Evolutionary conservation across 2,797 vertebrate species (phyloP).

Genomic region (Sciurus carolinensis): DNA sequence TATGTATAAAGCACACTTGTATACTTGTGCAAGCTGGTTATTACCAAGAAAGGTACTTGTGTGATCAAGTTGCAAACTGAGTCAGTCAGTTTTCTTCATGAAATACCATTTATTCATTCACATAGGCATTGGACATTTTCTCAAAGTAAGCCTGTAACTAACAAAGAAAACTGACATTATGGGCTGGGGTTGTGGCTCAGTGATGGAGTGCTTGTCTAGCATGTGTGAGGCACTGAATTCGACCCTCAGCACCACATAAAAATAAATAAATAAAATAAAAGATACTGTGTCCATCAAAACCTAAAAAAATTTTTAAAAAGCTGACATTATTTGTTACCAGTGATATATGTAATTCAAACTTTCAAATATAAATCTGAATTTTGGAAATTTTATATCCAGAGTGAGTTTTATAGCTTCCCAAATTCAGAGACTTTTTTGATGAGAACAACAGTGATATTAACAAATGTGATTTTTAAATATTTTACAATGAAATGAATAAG

Average conservation of each 20-base stretch:
- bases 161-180: neutral
- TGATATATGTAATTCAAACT: neutral
- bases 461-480: neutral
- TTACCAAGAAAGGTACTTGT: neutral
- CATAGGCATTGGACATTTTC: slow-evolving; percentile 26
- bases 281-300: too few relatives aligned
- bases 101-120: slow-evolving; percentile 36
- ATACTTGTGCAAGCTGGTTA: slow-evolving; percentile 13
- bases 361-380: slow-evolving; percentile 22
- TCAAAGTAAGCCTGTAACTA: slow-evolving; percentile 17
- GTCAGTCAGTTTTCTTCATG: neutral
- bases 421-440: neutral
- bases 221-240: too few relatives aligned
- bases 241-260: too few relatives aligned
- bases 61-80: neutral
- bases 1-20: neutral
- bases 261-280: too few relatives aligned
- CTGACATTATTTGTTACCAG: neutral
- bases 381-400: neutral
- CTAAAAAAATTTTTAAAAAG: neutral
- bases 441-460: neutral
- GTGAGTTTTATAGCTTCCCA: neutral
- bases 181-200: too few relatives aligned
- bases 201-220: too few relatives aligned
- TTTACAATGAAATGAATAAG: slow-evolving; percentile 5